These are phyloP conservation scores for Riparia riparia DNA, from an alignment of 2,113 vertebrate species.

Conservation along the genomic window DNA sequence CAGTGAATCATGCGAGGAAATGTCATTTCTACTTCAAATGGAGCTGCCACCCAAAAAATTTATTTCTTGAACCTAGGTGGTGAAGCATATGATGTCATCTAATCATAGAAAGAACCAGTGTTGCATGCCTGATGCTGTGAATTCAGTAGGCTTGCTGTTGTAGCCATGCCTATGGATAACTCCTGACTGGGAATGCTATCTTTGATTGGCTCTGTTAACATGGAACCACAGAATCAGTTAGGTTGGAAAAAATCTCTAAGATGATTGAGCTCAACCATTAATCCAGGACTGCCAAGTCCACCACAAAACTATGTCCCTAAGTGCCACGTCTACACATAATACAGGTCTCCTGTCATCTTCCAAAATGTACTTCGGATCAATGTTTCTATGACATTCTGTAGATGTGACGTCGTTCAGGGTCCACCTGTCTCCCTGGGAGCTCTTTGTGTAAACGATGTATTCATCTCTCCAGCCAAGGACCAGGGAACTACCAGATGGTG, in stretches of 20 bases:
- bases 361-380: neutral
- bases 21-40: neutral
- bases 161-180: neutral
- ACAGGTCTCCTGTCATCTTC: neutral
- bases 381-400: neutral
- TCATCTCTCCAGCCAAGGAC: neutral
- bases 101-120: neutral
- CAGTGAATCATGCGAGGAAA: neutral
- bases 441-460: neutral
- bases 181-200: neutral
- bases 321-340: neutral
- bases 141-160: neutral
- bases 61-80: neutral
- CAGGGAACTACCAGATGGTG: conserved; percentile 42
- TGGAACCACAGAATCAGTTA: neutral
- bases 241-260: neutral
- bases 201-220: rapidly evolving
- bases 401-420: neutral
- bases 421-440: neutral
- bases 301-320: neutral
- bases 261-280: neutral
- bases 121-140: neutral
- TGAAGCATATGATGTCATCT: neutral
- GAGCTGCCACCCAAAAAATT: neutral
- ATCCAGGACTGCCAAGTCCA: neutral